A percentile compares a stretch with the other conserved stretches of the same genome.
Conservation (phyloP, 2,888 invertebrate species). For the Caenorhabditis uteleia region DNA sequence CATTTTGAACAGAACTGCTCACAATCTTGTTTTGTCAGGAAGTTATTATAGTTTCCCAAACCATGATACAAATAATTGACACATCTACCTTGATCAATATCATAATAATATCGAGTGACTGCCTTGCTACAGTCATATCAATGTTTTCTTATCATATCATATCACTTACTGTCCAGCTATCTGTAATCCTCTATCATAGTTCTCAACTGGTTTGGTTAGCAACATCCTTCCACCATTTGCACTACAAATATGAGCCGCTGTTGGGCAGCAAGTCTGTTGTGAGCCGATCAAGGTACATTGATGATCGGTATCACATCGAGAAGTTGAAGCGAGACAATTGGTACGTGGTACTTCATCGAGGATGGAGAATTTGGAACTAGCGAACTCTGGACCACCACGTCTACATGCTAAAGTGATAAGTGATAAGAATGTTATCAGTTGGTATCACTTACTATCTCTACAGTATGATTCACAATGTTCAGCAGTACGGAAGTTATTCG, state of each 20-base stretch:
- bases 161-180: constrained; percentile 49
- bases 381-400: constrained; percentile 58
- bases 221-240: constrained; percentile 53
- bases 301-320: constrained; percentile 56
- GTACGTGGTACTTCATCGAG: constrained; percentile 61
- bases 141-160: neutral
- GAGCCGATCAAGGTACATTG: constrained; percentile 61
- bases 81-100: constrained; percentile 60
- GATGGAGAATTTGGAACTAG: constrained; percentile 48
- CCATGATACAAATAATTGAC: constrained; percentile 63
- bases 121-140: constrained; percentile 36
- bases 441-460: constrained; percentile 52
- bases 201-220: constrained; percentile 53
- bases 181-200: constrained; percentile 52
- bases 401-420: constrained; percentile 55
- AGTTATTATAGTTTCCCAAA: constrained; percentile 67
- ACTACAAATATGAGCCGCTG: constrained; percentile 60
- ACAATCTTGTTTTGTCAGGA: constrained; percentile 63
- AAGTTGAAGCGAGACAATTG: constrained; percentile 58
- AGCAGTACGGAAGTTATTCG: constrained; percentile 64
- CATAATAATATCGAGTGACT: constrained; percentile 61
- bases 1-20: constrained; percentile 64
- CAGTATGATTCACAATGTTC: constrained; percentile 66
- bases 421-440: neutral
- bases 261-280: constrained; percentile 62